Evolutionary conservation across 2,797 vertebrate genomes (phyloP), one percentile per base, ranked within the genome.

Genomic region (Alosa sapidissima): DNA sequence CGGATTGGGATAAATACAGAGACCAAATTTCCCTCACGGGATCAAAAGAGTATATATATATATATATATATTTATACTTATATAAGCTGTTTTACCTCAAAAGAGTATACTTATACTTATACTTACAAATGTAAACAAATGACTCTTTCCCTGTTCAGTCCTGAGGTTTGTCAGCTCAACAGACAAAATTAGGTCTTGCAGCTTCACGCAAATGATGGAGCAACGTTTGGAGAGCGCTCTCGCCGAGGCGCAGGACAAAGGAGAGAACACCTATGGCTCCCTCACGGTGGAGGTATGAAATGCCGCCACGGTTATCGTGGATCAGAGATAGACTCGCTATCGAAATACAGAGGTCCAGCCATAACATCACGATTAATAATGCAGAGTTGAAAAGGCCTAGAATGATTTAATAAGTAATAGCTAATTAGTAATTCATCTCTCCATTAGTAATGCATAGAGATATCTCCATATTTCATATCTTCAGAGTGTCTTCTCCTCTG

Each of bases 191-290:
- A 96, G 96, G 90, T 97, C 97, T 1, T 99, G 98, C 94, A 96
- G 93, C 72, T 99, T 99, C 89, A 94, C 96, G 54, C 97, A 98
- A 94, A 96, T 96, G 48, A 96, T 99, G 97, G 97, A 98, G 88
- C 96, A 97, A 87, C 93, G 97, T 78, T 93, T 99, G 84, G 96
- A 96, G 92, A 98, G 95, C 16, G 98, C 97, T 0, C 98, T 97
- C 60, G 96, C 97, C 3, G 98, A 98, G 88, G 98, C 97, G 1
- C 97, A 97, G 91, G 96, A 96, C 87, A 99, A 97, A 90, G 95
- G 97, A 54, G 92, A 98, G 88, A 97, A 96, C 89, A 96, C 94
- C 84, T 97, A 96, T 91, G 97, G 93, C 95, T 95, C 94, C 85
- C 94, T 99, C 87, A 95, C 96, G 0, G 95, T 98, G 85, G 97